Base-by-base conservation (phyloP, 1,140 invertebrate genomes). In the Rhynchophorus ferrugineus region DNA sequence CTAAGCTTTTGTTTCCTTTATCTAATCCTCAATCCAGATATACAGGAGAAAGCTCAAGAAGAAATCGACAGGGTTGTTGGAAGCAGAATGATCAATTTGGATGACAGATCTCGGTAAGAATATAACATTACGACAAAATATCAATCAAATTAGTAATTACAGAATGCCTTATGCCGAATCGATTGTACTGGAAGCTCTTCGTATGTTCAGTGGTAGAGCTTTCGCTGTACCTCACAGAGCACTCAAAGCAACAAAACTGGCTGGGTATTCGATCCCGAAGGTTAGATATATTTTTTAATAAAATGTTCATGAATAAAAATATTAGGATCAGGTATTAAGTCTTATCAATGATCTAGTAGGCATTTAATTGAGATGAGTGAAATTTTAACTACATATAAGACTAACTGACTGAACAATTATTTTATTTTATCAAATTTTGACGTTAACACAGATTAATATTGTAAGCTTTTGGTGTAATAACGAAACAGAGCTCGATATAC, bases 151-250 rank as follows among this genome's bases (percentile, higher is more conserved):
- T n/a, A n/a, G n/a, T n/a, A n/a, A 56, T 76, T 78, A 35, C 61
- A 87, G 84, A 34, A 79, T 91, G 79, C 84, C 86, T 1, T 91
- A 89, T 62, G 77, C 83, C 38, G 86, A 87, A 69, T 85, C 85
- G 0, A 75, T 89, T 18, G 78, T 87, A 0, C 66, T 87, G 59
- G 88, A 91, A 70, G 78, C 82, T 0, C 65, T 89, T 1, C 73
- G 89, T 34, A 80, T 89, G 71, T 88, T 89, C 57, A 83, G 84
- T 76, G 82, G 84, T 2, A 73, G 85, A 58, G 84, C 85, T 0
- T 81, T 90, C 64, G 82, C 84, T 14, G 78, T 90, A 20, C 86
- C 87, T 0, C 87, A 90, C 68, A 75, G 87, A 38, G 83, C 86
- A 2, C 60, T 86, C 0, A 78, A 73, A 59, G 78, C 89, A 52